Evolutionary conservation across 2,113 vertebrate species (phyloP).

Genomic region (Chascanopsetta lugubris): DNA sequence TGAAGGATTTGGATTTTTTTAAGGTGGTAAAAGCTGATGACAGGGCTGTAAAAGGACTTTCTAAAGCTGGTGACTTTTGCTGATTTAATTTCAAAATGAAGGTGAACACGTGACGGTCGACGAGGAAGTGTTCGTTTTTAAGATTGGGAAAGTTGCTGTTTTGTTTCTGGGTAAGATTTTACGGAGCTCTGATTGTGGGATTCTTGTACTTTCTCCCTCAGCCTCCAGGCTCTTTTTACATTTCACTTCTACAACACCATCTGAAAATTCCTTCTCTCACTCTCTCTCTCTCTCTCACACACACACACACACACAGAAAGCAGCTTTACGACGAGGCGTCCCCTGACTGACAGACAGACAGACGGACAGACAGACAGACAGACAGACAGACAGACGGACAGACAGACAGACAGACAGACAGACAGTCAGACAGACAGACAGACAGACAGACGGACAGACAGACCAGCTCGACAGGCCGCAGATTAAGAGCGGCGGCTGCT

Average conservation of each 20-base stretch:
- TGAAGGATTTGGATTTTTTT: too few species aligned
- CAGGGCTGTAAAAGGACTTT: too few species aligned
- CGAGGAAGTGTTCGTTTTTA: not conserved
- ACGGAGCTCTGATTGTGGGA: not conserved
- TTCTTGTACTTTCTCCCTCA: conserved; percentile 16
- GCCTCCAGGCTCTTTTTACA: conserved; percentile 37
- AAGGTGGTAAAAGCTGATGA: not conserved
- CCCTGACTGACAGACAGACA: too few species aligned
- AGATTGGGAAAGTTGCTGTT: not conserved
- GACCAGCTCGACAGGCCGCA: conserved; percentile 59
- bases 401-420: conserved; percentile 56
- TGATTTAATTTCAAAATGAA: too few species aligned
- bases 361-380: conserved; percentile 45
- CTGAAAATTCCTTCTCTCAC: too few species aligned
- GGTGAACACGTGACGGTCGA: not conserved
- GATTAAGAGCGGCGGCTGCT: conserved; percentile 57
- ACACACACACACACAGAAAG: conserved; percentile 27
- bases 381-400: conserved; percentile 46
- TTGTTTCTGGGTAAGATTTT: too few species aligned
- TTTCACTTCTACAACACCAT: too few species aligned
- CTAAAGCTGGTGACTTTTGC: too few species aligned
- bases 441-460: conserved; percentile 43
- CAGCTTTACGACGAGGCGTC: conserved; percentile 20
- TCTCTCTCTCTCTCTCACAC: conserved; percentile 29
- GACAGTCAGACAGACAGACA: conserved; percentile 43